phyloP scores from a whole-genome alignment of 2,113 vertebrate genomes.

The Vidua chalybeata region DNA sequence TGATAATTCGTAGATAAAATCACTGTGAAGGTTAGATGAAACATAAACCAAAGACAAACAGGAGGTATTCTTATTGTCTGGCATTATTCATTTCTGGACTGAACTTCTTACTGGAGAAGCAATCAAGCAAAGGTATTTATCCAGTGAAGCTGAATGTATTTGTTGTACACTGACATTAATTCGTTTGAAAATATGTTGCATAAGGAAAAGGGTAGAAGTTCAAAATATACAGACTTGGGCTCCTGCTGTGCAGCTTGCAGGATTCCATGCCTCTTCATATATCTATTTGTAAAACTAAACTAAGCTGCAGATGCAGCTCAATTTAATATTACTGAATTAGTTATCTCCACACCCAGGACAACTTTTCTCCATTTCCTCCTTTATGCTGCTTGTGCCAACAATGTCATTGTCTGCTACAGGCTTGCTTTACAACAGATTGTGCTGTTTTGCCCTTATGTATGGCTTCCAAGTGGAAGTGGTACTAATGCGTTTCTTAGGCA shows the following conservation, averaged over 20 bases:
- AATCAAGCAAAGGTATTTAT: neutral
- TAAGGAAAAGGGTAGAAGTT: neutral
- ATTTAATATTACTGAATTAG: neutral
- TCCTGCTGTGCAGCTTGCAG: neutral
- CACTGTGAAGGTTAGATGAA: neutral
- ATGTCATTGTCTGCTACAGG: neutral
- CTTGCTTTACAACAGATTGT: neutral
- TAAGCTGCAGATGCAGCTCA: neutral
- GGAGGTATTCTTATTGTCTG: neutral
- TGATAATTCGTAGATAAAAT: neutral
- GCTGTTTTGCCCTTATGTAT: neutral
- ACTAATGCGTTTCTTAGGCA: slow-evolving; percentile 55
- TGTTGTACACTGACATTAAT: neutral
- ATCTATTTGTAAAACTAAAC: neutral
- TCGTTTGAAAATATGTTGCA: neutral
- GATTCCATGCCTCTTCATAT: neutral
- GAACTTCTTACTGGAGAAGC: neutral
- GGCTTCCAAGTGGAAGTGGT: slow-evolving; percentile 39
- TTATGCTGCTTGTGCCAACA: neutral
- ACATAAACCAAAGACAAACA: neutral
- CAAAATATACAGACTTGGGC: neutral
- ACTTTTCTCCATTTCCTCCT: slow-evolving; percentile 9
- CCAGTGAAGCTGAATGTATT: neutral
- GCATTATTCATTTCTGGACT: neutral
- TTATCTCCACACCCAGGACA: neutral